These are phyloP conservation scores for Diglossa cyanea DNA, from an alignment of 2,797 vertebrate species.

Conservation along the genomic window DNA sequence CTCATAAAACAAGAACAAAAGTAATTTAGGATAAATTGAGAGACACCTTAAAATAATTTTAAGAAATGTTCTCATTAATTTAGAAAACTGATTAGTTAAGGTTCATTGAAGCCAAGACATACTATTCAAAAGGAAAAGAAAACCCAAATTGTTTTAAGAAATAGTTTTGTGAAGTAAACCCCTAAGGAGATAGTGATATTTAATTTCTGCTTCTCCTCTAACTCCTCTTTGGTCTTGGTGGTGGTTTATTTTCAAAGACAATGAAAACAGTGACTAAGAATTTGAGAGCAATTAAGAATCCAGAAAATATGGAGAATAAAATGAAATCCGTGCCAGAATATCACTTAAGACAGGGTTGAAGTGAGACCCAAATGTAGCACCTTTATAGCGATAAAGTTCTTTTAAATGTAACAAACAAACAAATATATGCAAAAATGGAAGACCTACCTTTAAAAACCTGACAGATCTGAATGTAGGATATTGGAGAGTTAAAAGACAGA, in stretches of 20 bases:
- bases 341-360: neutral
- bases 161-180: neutral
- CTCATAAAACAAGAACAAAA: neutral
- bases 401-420: neutral
- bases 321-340: neutral
- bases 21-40: neutral
- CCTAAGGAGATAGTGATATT: neutral
- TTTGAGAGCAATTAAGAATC: neutral
- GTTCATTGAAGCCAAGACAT: neutral
- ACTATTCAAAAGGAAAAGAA: neutral
- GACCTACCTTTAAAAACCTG: neutral
- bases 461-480: neutral
- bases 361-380: neutral
- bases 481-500: neutral
- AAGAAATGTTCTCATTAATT: neutral
- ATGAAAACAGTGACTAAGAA: neutral
- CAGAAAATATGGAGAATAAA: neutral
- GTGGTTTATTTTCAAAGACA: neutral
- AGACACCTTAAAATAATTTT: neutral
- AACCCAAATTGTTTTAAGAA: fast-evolving
- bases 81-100: neutral
- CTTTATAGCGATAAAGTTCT: neutral
- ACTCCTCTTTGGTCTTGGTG: neutral
- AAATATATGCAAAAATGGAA: neutral
- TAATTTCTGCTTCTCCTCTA: neutral